These are phyloP conservation scores for Manduca sexta DNA, from an alignment of 1,140 invertebrate genomes.

Conservation along the genomic window DNA sequence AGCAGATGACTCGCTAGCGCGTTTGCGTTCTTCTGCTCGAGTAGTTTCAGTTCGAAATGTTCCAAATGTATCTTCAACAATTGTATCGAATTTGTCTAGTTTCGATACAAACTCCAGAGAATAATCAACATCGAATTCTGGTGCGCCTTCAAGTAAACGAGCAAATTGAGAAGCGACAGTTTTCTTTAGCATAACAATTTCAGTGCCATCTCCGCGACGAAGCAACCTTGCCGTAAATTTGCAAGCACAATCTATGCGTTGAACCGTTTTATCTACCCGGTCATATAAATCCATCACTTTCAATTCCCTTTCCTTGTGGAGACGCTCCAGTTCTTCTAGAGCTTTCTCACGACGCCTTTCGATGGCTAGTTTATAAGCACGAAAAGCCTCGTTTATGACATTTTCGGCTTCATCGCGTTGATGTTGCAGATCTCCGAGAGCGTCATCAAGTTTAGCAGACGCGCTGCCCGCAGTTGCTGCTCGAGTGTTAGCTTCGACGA, in stretches of 20 bases:
- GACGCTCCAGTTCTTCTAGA: slow-evolving; percentile 82
- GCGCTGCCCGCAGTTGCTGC: slow-evolving; percentile 84
- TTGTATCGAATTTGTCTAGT: slow-evolving; percentile 83
- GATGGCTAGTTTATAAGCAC: slow-evolving; percentile 86
- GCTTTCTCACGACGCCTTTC: slow-evolving; percentile 85
- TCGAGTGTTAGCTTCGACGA: slow-evolving; percentile 82
- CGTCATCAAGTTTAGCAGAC: slow-evolving; percentile 81
- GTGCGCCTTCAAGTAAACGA: slow-evolving; percentile 85
- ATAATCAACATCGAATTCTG: slow-evolving; percentile 84
- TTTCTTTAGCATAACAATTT: slow-evolving; percentile 87
- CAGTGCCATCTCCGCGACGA: slow-evolving; percentile 86
- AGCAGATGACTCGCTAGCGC: slow-evolving; percentile 79
- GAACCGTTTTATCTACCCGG: slow-evolving; percentile 84
- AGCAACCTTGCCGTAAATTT: slow-evolving; percentile 86
- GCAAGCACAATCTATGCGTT: slow-evolving; percentile 88
- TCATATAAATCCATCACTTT: slow-evolving; percentile 91
- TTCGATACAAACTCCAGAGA: slow-evolving; percentile 89
- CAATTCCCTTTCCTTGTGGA: slow-evolving; percentile 89
- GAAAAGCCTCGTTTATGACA: slow-evolving; percentile 89
- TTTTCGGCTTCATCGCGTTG: slow-evolving; percentile 90
- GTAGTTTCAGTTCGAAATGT: slow-evolving; percentile 79
- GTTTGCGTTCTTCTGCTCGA: slow-evolving; percentile 68
- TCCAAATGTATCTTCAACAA: slow-evolving; percentile 81
- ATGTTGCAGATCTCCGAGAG: slow-evolving; percentile 87
- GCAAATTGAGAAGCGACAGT: slow-evolving; percentile 83